Evolutionary conservation across 1,140 invertebrate species (phyloP), one percentile per base, ranked within the genome.

Genomic region (Aethina tumida): DNA sequence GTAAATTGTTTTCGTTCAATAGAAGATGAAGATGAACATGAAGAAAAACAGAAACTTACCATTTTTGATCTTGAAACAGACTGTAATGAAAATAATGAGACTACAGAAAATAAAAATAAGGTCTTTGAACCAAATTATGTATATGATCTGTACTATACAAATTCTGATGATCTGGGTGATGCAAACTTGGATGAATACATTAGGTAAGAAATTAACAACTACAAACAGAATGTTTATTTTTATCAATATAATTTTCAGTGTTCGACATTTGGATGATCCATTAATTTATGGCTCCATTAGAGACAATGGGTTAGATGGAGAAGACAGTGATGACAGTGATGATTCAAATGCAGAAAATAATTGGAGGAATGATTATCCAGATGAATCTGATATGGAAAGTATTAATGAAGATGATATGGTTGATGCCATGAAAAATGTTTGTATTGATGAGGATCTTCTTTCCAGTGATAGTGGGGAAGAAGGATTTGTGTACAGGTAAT

Each of bases 331-430:
- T 31, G 55, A 62, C 22, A 68, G 68, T 57, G 70, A 60, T 29
- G 59, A 74, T 57, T 72, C 70, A 0, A 74, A 74, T 62, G 67
- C 67, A 44, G 71, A 74, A 55, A 69, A 67, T 49, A 64, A 72
- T 49, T 71, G 65, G 63, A 58, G 65, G 16, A 74, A 74, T 60
- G 70, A 73, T 19, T 74, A 74, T 45, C 71, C 71, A 12, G 70
- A 73, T 45, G 68, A 69, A 41, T 62, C 62, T 1, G 69, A 72
- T 27, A 48, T 60, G 8, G 67, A 68, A 39, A 69, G 66, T 43
- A 62, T 70, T 16, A 59, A 65, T 47, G 67, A 70, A 45, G 67
- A 70, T 13, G 69, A 70, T 42, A 73, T 72, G 64, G 49, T 53
- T 4, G 32, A 45, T 35, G 52, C 49, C 21, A 43, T 54, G 28